Evolutionary conservation across 2,113 vertebrate species (phyloP).

Genomic region (Cichladusa arquata): DNA sequence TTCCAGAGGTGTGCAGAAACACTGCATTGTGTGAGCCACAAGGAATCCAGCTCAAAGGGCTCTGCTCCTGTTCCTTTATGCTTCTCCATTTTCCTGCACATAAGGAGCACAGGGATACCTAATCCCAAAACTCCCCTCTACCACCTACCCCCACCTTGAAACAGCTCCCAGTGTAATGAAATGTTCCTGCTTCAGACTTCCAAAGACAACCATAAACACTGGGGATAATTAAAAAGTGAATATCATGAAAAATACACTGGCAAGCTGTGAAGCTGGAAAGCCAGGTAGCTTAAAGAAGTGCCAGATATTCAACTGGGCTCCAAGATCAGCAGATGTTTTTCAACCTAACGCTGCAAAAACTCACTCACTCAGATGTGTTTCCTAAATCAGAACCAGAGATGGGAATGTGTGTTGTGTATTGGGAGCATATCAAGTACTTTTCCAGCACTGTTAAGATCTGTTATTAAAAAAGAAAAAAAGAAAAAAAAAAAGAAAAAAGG

Average conservation of each 20-base stretch:
- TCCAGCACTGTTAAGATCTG: not conserved
- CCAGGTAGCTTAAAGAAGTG: constrained; percentile 37
- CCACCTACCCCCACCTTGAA: not conserved
- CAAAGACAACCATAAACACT: not conserved
- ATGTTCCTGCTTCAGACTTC: not conserved
- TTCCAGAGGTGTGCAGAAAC: not conserved
- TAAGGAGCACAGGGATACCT: not conserved
- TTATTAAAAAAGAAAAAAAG: not conserved
- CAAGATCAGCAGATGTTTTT: constrained; percentile 51
- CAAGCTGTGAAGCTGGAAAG: not conserved
- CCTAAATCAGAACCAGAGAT: constrained; percentile 17
- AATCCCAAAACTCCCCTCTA: not conserved
- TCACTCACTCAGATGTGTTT: not conserved
- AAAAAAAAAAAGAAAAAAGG: fast-evolving
- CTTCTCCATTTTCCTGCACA: not conserved
- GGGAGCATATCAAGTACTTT: not conserved
- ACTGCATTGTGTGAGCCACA: not conserved
- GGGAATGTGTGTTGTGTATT: not conserved
- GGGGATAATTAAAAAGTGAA: not conserved
- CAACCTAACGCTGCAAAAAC: not conserved
- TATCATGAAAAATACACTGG: not conserved
- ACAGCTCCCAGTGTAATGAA: not conserved
- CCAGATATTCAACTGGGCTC: constrained; percentile 16
- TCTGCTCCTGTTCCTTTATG: not conserved
- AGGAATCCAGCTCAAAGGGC: not conserved